phyloP scores from a whole-genome alignment of 2,888 invertebrate species.

The Sarcophaga caerulescens region DNA sequence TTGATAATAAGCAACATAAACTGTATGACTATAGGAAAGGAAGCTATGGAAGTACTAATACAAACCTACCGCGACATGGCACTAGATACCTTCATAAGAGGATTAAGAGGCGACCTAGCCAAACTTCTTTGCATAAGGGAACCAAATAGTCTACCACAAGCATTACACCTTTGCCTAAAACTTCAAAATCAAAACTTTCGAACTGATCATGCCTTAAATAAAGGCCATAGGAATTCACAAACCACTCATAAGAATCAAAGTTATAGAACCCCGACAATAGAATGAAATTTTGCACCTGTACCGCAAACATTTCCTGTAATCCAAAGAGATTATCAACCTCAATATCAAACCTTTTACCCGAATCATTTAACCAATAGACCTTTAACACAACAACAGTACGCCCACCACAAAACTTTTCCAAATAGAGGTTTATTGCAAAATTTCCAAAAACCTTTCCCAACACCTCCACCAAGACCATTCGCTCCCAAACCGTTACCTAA shows the following conservation, averaged over 20 bases:
- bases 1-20: neutral
- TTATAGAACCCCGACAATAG: neutral
- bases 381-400: too few relatives aligned
- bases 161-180: neutral
- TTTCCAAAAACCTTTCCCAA: too few relatives aligned
- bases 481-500: too few relatives aligned
- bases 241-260: neutral
- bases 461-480: too few relatives aligned
- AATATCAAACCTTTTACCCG: too few relatives aligned
- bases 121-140: neutral
- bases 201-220: neutral
- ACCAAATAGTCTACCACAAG: slow-evolving; percentile 6
- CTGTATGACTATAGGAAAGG: neutral
- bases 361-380: too few relatives aligned
- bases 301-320: too few relatives aligned
- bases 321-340: too few relatives aligned
- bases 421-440: too few relatives aligned
- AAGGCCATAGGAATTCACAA: neutral
- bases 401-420: too few relatives aligned
- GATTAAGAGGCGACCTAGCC: neutral
- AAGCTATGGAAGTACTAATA: neutral
- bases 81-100: neutral
- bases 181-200: neutral
- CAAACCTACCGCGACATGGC: neutral
- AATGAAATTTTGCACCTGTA: neutral